These are phyloP conservation scores for Leptopilina syphax DNA, from an alignment of 2,888 invertebrate genomes.

Conservation along the genomic window DNA sequence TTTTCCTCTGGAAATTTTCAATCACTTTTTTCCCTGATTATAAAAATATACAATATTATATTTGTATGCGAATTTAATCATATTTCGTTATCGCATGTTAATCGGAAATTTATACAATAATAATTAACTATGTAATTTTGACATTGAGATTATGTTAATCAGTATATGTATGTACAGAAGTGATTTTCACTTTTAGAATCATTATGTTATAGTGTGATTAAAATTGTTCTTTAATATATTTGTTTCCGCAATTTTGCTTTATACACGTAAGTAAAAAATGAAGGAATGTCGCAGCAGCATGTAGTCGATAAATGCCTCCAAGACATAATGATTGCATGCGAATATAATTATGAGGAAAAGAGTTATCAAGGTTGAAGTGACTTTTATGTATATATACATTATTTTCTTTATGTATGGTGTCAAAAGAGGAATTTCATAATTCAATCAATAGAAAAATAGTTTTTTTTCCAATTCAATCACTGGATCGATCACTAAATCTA, in stretches of 20 bases:
- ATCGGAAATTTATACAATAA: background rate
- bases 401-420: no score
- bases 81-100: background rate
- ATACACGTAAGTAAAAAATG: background rate
- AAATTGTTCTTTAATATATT: background rate
- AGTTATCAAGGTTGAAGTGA: background rate
- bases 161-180: background rate
- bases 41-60: no score
- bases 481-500: no score
- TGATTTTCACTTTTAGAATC: background rate
- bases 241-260: background rate
- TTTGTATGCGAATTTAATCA: background rate
- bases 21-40: no score
- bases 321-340: background rate
- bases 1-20: no score
- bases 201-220: background rate
- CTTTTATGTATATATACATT: no score
- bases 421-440: no score
- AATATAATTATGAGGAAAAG: conserved; percentile 1
- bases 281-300: background rate
- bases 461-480: no score
- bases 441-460: no score
- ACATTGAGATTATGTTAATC: conserved; percentile 5
- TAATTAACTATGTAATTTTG: background rate
- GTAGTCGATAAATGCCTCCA: background rate